Evolutionary conservation across 2,113 vertebrate species (phyloP), one percentile per base, ranked within the genome.

Genomic region (Bucco capensis): DNA sequence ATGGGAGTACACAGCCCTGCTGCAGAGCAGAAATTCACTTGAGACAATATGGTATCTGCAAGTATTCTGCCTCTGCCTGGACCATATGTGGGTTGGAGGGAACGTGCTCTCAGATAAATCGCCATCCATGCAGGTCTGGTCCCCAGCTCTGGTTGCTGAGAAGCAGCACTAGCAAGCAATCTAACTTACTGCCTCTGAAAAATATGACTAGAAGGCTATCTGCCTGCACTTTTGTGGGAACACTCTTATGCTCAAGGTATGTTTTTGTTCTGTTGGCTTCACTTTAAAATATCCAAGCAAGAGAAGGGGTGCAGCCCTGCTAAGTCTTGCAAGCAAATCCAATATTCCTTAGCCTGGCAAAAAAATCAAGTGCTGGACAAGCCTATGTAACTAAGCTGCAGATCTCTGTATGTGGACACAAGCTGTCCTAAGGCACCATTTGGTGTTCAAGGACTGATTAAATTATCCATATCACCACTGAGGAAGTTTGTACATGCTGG

Each of bases 21-120:
- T 73, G 67, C 80, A 88, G 60, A 90, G 86, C 65, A 83, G 65
- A 89, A 62, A 93, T 49, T 88, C 76, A 57, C 40, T 94, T 86
- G 76, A 92, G 78, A 89, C 85, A 94, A 76, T 87, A 93, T 79
- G 82, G 89, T 89, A 89, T 91, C 91, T 95, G 74, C 74, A 85
- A 91, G 81, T 56, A 70, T 82, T 91, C 87, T 89, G 84, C 81
- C 78, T 95, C 73, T 0, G 31, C 78, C 70, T 79, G 74, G 71
- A 69, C 87, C 84, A 95, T 93, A 78, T 92, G 91, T 82, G 74
- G 87, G 66, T 78, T 89, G 57, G 33, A 94, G 67, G 37, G 58
- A 93, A 49, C 81, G 89, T 37, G 50, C 89, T 94, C 84, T 69
- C 93, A 89, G 86, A 73, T 53, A 95, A 75, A 89, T 90, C 64